A percentile compares a stretch with the other conserved stretches of the same genome.
These are phyloP conservation scores for Hystrix brachyura DNA, from an alignment of 2,113 vertebrate species.

Conservation along the genomic window DNA sequence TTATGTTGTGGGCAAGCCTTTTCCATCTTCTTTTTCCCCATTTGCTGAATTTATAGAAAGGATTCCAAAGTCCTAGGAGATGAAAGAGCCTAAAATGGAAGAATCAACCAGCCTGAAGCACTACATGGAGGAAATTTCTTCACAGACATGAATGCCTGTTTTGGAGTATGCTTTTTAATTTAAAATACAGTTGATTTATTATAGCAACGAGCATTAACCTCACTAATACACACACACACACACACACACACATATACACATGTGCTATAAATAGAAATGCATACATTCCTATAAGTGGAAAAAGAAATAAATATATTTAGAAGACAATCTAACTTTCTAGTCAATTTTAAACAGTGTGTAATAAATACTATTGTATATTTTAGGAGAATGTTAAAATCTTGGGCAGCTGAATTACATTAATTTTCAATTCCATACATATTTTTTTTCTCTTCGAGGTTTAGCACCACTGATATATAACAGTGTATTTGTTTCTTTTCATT, in stretches of 20 bases:
- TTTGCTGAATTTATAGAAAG: background rate
- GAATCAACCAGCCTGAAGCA: background rate
- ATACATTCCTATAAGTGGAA: constrained; percentile 16
- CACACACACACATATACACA: background rate
- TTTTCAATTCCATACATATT: constrained; percentile 25
- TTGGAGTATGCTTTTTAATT: background rate
- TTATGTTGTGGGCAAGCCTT: background rate
- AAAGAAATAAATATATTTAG: background rate
- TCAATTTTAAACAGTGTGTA: background rate
- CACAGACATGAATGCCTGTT: background rate
- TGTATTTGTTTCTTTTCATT: constrained; percentile 76
- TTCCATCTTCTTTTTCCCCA: background rate
- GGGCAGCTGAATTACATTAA: constrained; percentile 27
- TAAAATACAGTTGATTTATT: background rate
- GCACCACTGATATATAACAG: constrained; percentile 37
- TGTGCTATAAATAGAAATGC: constrained; percentile 4
- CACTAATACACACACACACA: background rate
- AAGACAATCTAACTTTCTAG: background rate
- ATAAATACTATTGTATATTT: constrained; percentile 41
- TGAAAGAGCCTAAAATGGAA: background rate
- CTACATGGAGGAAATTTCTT: background rate
- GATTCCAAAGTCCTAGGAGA: background rate
- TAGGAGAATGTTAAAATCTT: constrained; percentile 52
- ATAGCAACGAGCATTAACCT: background rate
- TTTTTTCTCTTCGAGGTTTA: constrained; percentile 50